Base-by-base conservation (phyloP, 1,140 invertebrate genomes). In the Drosophila murphyi region DNA sequence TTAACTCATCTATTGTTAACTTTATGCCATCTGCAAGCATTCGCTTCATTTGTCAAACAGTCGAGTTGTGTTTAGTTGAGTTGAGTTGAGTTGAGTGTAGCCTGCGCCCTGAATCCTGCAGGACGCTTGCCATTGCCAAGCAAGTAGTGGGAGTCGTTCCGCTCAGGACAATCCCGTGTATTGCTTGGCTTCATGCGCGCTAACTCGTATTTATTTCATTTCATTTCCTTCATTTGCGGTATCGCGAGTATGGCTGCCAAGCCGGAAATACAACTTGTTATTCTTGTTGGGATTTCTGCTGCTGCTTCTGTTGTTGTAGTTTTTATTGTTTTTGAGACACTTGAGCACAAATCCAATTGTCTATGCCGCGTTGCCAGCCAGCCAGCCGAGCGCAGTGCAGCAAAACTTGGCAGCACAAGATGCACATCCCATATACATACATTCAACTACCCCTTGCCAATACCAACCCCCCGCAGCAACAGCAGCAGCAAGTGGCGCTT, bases 1-100 rank as follows among this genome's bases (percentile, higher is more conserved):
- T 85, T 80, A 80, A 74, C 50, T 60, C 37, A 60, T 86, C 63
- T 65, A 60, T 81, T 76, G 78, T 82, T 82, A 82, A 75, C 65
- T 62, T 52, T 39, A 59, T 52, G 83, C 70, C 76, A 80, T 51
- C 59, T 77, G 59, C 61, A 52, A 52, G 59, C 20, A 51, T 68
- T 47, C 47, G 31, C 69, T 74, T 76, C 83, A 88, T 87, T 87
- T 87, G 83, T 87, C 82, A 87, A 83, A 77, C 62, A 82, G 8
- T 51, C 10, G 45, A 43, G 41, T 56, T 72, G 57, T 67, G 59
- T 77, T 61, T 59, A 71, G 20, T 20, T 20, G 20, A 20, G 20
- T 20, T 20, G 20, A 20, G 20, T 20, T 20, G 20, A 20, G 41
- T 56, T 72, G 57, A 70, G 59, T 77, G 64, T 59, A 71, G 20